Percentiles rank a stretch among this genome's conserved stretches.
Conservation (phyloP, 1,140 invertebrate genomes). For the Pomacea maculata region DNA sequence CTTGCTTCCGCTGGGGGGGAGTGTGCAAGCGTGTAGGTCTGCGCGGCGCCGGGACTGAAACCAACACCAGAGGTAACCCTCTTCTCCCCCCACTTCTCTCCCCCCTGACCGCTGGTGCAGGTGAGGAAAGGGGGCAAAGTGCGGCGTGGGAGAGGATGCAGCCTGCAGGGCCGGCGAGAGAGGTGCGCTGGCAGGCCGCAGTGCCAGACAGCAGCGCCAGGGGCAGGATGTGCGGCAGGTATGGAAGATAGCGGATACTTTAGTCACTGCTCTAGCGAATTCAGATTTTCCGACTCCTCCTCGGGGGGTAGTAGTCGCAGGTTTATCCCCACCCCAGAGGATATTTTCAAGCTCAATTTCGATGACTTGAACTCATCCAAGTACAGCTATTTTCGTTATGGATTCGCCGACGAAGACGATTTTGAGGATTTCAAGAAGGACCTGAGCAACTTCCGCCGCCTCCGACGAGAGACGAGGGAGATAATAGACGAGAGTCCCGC, state of each 20-base stretch:
- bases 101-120: not conserved
- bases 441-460: conserved; percentile 43
- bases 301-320: not conserved
- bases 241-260: conserved; percentile 25
- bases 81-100: not conserved
- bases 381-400: conserved; percentile 48
- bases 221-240: not conserved
- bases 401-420: conserved; percentile 55
- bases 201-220: too few relatives aligned
- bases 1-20: not conserved
- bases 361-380: conserved; percentile 38
- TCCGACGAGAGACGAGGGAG: conserved; percentile 27
- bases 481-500: not conserved
- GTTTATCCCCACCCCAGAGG: conserved; percentile 20
- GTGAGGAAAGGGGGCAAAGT: too few relatives aligned
- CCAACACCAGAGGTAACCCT: too few relatives aligned
- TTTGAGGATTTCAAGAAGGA: conserved; percentile 61
- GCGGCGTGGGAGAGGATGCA: too few relatives aligned
- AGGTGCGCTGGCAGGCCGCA: too few relatives aligned
- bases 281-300: not conserved
- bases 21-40: too few relatives aligned
- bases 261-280: conserved; percentile 9
- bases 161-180: too few relatives aligned
- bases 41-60: too few relatives aligned
- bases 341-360: conserved; percentile 50